Evolutionary conservation across 2,888 invertebrate genomes (phyloP).

Genomic region (Drosophila siamana): DNA sequence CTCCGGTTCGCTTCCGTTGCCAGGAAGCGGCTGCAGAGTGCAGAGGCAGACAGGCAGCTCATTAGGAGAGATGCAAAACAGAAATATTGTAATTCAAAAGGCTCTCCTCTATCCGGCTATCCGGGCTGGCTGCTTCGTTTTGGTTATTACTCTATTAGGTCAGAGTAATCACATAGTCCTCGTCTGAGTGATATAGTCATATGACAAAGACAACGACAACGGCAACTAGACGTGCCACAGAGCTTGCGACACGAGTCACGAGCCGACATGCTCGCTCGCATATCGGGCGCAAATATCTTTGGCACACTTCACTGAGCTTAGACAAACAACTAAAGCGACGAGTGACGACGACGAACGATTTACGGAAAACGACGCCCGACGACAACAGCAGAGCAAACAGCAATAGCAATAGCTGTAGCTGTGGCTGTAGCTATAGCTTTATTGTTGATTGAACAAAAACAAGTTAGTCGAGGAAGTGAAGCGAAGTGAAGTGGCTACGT

Average conservation of each 20-base stretch:
- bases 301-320: conserved; percentile 75
- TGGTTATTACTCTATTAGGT: conserved; percentile 67
- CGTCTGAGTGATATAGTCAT: conserved; percentile 58
- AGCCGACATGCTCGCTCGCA: conserved; percentile 54
- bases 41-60: conserved; percentile 43
- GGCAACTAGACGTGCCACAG: background rate
- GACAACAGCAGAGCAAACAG: conserved; percentile 19
- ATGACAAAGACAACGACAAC: background rate
- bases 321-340: conserved; percentile 54
- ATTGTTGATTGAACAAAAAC: conserved; percentile 79
- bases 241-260: conserved; percentile 19
- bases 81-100: conserved; percentile 36
- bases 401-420: conserved; percentile 33
- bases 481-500: conserved; percentile 59
- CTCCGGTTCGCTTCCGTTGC: conserved; percentile 56
- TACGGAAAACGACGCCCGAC: conserved; percentile 12
- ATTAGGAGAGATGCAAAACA: conserved; percentile 62
- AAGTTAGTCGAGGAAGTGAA: conserved; percentile 44
- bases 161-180: conserved; percentile 47
- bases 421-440: conserved; percentile 54
- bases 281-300: conserved; percentile 72
- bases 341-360: background rate
- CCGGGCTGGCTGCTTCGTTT: conserved; percentile 1
- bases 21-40: conserved; percentile 55
- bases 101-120: conserved; percentile 13